Percentiles rank a stretch among this genome's conserved stretches.
Evolutionary conservation across 2,113 vertebrate genomes (phyloP).

Genomic region (Nyctibius bracteatus): DNA sequence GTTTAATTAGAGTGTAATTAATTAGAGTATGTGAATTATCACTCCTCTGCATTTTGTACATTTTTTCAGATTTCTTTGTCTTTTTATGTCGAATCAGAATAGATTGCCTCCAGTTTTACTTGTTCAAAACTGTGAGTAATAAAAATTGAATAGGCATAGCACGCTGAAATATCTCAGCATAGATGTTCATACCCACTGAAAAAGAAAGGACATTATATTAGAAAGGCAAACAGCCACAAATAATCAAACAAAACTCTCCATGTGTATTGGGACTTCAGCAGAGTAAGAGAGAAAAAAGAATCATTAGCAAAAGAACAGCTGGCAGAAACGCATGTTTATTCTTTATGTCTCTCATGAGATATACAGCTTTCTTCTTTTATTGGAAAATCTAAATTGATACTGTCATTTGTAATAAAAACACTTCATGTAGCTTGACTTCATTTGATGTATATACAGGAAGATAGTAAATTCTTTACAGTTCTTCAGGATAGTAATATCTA

Average conservation of each 20-base stretch:
- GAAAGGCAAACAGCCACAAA: neutral
- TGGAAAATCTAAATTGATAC: neutral
- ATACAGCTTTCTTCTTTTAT: neutral
- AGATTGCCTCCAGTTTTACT: neutral
- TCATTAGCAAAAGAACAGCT: neutral
- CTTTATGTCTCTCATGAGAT: neutral
- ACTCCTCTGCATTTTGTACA: neutral
- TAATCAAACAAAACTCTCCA: neutral
- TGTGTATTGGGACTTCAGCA: neutral
- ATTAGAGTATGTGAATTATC: neutral
- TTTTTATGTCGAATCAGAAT: neutral
- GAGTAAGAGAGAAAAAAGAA: neutral
- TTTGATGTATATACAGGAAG: neutral
- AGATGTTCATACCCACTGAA: neutral
- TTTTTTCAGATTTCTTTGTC: neutral
- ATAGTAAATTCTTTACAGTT: neutral
- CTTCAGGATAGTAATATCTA: neutral
- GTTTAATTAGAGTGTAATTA: constrained; percentile 10
- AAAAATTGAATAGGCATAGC: neutral
- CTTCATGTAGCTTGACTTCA: neutral
- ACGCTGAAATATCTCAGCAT: neutral
- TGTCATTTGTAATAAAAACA: neutral
- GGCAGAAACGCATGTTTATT: neutral
- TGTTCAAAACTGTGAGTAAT: neutral
- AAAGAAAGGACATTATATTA: neutral